Conservation (phyloP, 2,888 invertebrate genomes). For the Glomeris marginata region DNA sequence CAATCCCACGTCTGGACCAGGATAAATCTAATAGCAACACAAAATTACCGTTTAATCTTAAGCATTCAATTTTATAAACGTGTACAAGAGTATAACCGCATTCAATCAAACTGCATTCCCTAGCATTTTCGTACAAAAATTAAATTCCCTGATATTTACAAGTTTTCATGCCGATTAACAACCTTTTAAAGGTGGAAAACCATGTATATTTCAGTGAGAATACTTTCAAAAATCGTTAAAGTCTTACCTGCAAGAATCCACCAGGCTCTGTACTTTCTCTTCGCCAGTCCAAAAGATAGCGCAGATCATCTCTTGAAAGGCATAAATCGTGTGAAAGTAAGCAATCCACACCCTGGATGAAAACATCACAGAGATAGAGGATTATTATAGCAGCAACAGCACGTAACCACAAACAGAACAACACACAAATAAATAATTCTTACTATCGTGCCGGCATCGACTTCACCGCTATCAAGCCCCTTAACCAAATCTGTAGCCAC, state of each 20-base stretch:
- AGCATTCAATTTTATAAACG: not conserved
- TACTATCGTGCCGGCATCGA: slow-evolving; percentile 18
- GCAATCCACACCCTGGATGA: slow-evolving; percentile 23
- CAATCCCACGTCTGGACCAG: slow-evolving; percentile 17
- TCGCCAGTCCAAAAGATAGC: slow-evolving; percentile 23
- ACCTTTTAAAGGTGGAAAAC: too few species aligned
- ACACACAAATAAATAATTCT: not conserved
- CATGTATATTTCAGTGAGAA: too few species aligned
- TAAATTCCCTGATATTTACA: not conserved
- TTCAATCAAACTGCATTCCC: not conserved
- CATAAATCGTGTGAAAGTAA: slow-evolving; percentile 25
- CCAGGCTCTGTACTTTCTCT: slow-evolving; percentile 23
- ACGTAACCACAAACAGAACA: not conserved
- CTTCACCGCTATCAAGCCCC: slow-evolving; percentile 16
- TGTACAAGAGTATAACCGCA: not conserved
- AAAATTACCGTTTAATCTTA: not conserved
- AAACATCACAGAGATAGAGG: not conserved
- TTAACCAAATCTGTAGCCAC: slow-evolving; percentile 22
- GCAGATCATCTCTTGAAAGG: slow-evolving; percentile 24
- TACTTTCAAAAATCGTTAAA: too few species aligned
- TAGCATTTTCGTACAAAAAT: slow-evolving; percentile 5
- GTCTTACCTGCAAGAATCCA: slow-evolving; percentile 24
- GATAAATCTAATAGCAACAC: slow-evolving; percentile 18
- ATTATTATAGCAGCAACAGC: not conserved
- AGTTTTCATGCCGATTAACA: slow-evolving; percentile 6